A percentile compares a stretch with the other conserved stretches of the same genome.
Conservation (phyloP, 2,113 vertebrate species). For the Dicrurus megarhynchus region DNA sequence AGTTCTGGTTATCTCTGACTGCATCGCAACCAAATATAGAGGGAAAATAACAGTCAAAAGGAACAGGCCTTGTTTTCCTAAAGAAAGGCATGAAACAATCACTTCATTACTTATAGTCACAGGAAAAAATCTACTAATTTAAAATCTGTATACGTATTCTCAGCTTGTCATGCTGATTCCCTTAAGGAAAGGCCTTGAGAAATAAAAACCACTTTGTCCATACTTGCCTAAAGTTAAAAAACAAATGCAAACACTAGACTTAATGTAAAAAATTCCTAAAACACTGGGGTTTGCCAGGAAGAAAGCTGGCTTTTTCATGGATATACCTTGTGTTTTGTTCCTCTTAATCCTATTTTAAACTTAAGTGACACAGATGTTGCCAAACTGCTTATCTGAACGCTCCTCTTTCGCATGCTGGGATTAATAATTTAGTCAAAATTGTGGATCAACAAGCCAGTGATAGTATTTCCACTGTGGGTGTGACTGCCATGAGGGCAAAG, state of each 20-base stretch:
- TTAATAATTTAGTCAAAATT: background rate
- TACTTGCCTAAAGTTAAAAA: background rate
- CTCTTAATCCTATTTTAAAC: background rate
- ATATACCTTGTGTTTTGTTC: background rate
- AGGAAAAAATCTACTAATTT: background rate
- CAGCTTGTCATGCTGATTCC: background rate
- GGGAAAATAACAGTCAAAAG: background rate
- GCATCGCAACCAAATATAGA: background rate
- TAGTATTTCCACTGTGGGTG: background rate
- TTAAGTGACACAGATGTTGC: background rate
- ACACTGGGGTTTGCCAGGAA: background rate
- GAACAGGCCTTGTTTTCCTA: background rate
- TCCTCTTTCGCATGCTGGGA: background rate
- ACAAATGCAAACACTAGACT: background rate
- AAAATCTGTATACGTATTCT: background rate
- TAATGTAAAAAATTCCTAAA: background rate
- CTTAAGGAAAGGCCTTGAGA: background rate
- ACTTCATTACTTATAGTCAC: background rate
- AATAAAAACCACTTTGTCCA: background rate
- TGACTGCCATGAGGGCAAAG: rapidly evolving
- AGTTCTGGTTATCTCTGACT: background rate
- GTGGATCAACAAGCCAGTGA: background rate
- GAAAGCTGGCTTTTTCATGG: background rate
- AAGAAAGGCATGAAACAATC: background rate
- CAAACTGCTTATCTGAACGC: background rate